phyloP scores from a whole-genome alignment of 2,113 vertebrate genomes.

The Choloepus hoffmanni region DNA sequence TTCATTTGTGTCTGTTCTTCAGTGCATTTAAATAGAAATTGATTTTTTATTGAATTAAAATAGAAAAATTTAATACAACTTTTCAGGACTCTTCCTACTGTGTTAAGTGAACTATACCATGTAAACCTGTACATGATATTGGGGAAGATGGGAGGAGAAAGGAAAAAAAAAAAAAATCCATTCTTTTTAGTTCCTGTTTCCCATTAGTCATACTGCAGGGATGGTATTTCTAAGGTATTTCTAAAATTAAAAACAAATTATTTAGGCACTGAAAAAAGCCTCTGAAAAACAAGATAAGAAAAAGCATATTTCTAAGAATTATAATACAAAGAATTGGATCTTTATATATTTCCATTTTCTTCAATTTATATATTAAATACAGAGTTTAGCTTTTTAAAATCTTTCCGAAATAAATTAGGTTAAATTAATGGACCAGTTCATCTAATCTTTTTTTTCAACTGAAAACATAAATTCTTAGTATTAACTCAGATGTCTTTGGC shows the following conservation, averaged over 20 bases:
- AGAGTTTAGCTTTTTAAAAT: background rate
- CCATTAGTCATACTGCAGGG: background rate
- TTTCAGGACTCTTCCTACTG: background rate
- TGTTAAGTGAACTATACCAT: background rate
- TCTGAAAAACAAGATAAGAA: background rate
- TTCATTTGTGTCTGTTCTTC: slow-evolving; percentile 36
- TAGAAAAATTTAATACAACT: background rate
- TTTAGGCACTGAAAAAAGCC: background rate
- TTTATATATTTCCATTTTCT: slow-evolving; percentile 8
- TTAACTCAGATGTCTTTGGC: background rate
- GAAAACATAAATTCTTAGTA: background rate
- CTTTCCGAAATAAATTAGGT: background rate
- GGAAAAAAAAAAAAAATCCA: background rate
- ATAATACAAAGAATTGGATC: background rate
- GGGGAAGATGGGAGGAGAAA: background rate
- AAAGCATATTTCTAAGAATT: background rate
- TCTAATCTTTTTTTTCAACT: background rate
- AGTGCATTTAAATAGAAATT: background rate
- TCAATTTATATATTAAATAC: background rate
- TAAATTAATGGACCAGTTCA: slow-evolving; percentile 6
- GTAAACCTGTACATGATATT: background rate
- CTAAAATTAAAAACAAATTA: slow-evolving; percentile 36
- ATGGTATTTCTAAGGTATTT: background rate
- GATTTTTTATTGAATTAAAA: slow-evolving; percentile 15
- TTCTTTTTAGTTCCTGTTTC: background rate